Evolutionary conservation across 2,113 vertebrate species (phyloP).

Genomic region (Zapornia atra): DNA sequence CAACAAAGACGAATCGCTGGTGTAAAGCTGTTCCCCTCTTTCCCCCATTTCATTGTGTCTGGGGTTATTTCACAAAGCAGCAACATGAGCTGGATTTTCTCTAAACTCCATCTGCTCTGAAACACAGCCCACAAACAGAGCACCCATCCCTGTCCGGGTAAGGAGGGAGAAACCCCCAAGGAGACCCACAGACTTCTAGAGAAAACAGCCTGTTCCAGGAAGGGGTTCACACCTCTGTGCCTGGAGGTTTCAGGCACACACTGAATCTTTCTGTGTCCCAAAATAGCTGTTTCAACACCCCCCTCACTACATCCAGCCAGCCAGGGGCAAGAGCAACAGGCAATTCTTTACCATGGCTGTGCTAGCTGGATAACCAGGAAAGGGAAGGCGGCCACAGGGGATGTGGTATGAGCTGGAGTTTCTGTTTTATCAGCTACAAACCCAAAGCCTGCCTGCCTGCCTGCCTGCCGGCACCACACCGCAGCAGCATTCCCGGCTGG

Average conservation of each 20-base stretch:
- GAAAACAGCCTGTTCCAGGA: not conserved
- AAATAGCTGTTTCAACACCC: not conserved
- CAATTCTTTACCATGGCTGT: not conserved
- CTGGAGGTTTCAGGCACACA: not conserved
- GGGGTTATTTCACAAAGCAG: not conserved
- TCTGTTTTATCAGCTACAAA: not conserved
- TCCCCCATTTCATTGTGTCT: not conserved
- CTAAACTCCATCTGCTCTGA: not conserved
- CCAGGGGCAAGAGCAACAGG: not conserved
- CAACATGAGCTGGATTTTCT: not conserved
- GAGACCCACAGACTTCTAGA: not conserved
- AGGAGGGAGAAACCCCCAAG: not conserved
- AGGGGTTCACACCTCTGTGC: not conserved
- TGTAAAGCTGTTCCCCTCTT: not conserved
- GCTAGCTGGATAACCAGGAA: not conserved
- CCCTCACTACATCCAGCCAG: not conserved
- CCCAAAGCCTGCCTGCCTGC: fast-evolving
- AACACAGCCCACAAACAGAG: not conserved
- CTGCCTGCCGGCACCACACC: not conserved
- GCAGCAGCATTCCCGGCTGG: not conserved
- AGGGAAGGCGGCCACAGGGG: not conserved
- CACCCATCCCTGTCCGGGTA: not conserved
- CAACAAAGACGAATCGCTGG: not conserved
- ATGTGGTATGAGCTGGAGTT: not conserved
- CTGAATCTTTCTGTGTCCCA: not conserved